Evolutionary conservation across 2,797 vertebrate species (phyloP), one percentile per base, ranked within the genome.

Genomic region (Pseudochaenichthys georgianus): DNA sequence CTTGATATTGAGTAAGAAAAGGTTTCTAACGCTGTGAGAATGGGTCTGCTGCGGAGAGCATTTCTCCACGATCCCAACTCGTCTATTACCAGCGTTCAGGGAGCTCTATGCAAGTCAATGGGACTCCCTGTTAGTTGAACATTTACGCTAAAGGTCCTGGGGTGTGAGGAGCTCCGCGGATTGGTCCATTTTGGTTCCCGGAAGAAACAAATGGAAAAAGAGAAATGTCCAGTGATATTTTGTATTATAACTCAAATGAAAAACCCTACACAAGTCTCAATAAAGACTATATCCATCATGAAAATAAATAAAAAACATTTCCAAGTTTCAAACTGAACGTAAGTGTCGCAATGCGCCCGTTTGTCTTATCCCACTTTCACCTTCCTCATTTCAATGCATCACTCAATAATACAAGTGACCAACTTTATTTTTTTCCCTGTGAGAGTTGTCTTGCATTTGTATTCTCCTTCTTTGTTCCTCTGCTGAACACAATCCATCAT

Each of bases 401-500:
- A 48, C 78, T 86, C 83, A 81, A 80, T 75, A 84, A 86, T 43
- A 80, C 70, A 77, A 75, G 38, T 61, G 59, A 70, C 80, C 62
- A 64, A 79, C 70, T 45, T 70, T 83, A 61, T 28, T 2, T 8
- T 13, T 10, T 57, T 64, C 46, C 59, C 64, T 65, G 12, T 19
- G 63, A 74, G 52, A 70, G 67, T 58, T 75, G 62, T 79, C 80
- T 79, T 58, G 66, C 55, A 74, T 84, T 78, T 84, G 75, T 42
- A 64, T 76, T 61, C 52, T 46, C 21, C 50, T 78, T 79, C 80
- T 79, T 71, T 73, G 79, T 80, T 87, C 73, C 87, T 80, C 75
- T 66, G 76, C 88, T 88, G 82, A 88, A 81, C 84, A 85, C 85
- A 84, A 90, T 91, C 85, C 83, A 89, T 90, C 89, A 90, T 86